Base-by-base conservation (phyloP, 2,888 invertebrate genomes). In the Drosophila helvetica region DNA sequence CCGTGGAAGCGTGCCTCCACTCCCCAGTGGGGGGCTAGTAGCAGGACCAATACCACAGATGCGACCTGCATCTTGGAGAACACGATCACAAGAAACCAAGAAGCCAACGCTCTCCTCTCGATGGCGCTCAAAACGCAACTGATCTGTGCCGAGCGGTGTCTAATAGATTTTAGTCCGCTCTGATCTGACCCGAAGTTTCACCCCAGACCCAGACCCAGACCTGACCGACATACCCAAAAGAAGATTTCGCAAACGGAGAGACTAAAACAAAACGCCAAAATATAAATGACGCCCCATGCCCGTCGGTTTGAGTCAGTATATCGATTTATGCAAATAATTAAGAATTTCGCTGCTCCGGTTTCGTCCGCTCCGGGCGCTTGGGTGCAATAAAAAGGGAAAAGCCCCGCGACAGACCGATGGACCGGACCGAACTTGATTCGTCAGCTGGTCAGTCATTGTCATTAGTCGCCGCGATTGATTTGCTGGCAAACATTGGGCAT, bases 311-410 rank as follows among this genome's bases (percentile, higher is more conserved):
- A 12, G 33, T 74, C n/a, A 15, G 22, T 42, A 48, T 48, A 48
- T 61, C 53, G 58, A 73, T 55, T 47, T 80, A 67, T 78, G 67
- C 67, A 75, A 79, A 72, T 78, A 79, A 66, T 68, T 72, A 75
- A 77, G 71, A 68, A 63, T 53, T 64, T 68, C 58, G 55, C 48
- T 69, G 74, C 73, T 78, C 74, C 65, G 72, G 57, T 75, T 80
- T 75, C 42, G 22, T 18, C 43, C 50, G 53, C 52, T 42, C 19
- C 42, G 19, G 56, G n/a, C 45, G 52, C 59, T 53, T 43, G 30
- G 48, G 47, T 70, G 59, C 75, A 81, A 87, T 74, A 83, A 88
- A 88, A 75, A 88, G 80, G 71, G 77, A 74, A 82, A 77, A 58
- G 58, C 61, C 12, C 18, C 17, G 69, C 53, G 60, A 51, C 56